Evolutionary conservation across 37 sponge, comb jelly and placozoan genomes (phyloP), one percentile per base, ranked within the genome.

Genomic region (Halichondria panicea): DNA sequence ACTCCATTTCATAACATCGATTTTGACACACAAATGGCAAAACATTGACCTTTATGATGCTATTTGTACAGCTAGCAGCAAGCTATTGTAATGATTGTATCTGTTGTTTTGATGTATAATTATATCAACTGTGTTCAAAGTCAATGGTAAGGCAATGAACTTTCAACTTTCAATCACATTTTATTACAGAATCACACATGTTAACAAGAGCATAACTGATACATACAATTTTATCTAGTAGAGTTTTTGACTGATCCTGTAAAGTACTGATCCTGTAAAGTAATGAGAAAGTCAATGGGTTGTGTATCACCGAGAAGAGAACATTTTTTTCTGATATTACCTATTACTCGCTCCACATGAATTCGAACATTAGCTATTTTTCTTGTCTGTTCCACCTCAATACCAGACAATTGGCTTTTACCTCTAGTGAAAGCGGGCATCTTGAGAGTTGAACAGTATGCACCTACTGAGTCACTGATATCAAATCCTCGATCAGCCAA

Each of bases 341-440:
- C 88, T 43, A 91, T 91, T 0, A 91, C 75, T 32, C 83, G 44
- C 46, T 91, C 88, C 0, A 91, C 83, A 61, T 91, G 92, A 27
- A 91, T 91, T 0, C 68, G 45, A 39, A 86, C 87, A 81, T 86
- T 85, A 34, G 82, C 91, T 31, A 90, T 90, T 4, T 34, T 35
- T 19, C 82, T 52, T 1, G 83, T 86, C 33, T 81, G 71, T 61
- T 90, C 87, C 0, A 90, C 72, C 27, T 85, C 80, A 13, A 81
- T 24, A 0, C 81, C 79, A 40, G 77, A 43, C 18, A 90, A 82
- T 55, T 90, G 90, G 12, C 28, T 61, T 57, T 90, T 90, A 8
- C 87, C 91, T 42, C 63, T 90, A 9, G 91, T 81, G 55, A 77
- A 85, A 9, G 82, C 87, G 55, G 88, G 92, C n/a, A 87, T 77